Evolutionary conservation across 2,797 vertebrate species (phyloP).

Genomic region (Melanotaenia boesemani): DNA sequence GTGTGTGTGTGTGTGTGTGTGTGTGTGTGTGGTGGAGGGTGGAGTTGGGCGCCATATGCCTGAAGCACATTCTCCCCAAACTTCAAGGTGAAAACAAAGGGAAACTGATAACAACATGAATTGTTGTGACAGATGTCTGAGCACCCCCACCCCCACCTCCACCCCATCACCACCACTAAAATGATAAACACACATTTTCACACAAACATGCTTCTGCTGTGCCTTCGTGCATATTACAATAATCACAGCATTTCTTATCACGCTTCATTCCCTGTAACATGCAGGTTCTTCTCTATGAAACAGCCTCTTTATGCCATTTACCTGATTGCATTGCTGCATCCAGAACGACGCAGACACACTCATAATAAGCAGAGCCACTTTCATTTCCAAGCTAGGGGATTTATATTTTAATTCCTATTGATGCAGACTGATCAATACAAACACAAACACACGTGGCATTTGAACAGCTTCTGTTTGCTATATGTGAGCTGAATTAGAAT

Average conservation of each 20-base stretch:
- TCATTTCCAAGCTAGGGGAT: slow-evolving; percentile 12
- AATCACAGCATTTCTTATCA: slow-evolving; percentile 44
- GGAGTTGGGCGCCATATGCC: slow-evolving; percentile 62
- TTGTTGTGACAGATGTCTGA: slow-evolving; percentile 74
- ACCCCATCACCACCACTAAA: slow-evolving; percentile 23
- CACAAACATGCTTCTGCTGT: slow-evolving; percentile 26
- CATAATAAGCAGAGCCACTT: slow-evolving; percentile 25
- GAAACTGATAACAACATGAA: slow-evolving; percentile 72
- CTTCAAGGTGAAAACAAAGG: slow-evolving; percentile 80
- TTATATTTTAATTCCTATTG: slow-evolving; percentile 9
- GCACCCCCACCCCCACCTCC: slow-evolving; percentile 10
- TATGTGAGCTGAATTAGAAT: slow-evolving; percentile 14
- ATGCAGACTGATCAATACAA: slow-evolving; percentile 20
- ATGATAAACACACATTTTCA: slow-evolving; percentile 27
- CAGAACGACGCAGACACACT: slow-evolving; percentile 9
- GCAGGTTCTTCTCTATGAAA: slow-evolving; percentile 30
- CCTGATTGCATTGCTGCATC: slow-evolving; percentile 3
- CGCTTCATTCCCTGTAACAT: slow-evolving; percentile 41
- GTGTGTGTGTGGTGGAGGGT: slow-evolving; percentile 30
- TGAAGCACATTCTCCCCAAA: slow-evolving; percentile 69
- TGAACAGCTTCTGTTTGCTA: slow-evolving; percentile 9
- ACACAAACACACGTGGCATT: slow-evolving; percentile 26
- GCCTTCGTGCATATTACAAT: slow-evolving; percentile 43
- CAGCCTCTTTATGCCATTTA: slow-evolving; percentile 1
- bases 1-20: background rate